These are phyloP conservation scores for Plodia interpunctella DNA, from an alignment of 1,140 invertebrate genomes.

Conservation along the genomic window DNA sequence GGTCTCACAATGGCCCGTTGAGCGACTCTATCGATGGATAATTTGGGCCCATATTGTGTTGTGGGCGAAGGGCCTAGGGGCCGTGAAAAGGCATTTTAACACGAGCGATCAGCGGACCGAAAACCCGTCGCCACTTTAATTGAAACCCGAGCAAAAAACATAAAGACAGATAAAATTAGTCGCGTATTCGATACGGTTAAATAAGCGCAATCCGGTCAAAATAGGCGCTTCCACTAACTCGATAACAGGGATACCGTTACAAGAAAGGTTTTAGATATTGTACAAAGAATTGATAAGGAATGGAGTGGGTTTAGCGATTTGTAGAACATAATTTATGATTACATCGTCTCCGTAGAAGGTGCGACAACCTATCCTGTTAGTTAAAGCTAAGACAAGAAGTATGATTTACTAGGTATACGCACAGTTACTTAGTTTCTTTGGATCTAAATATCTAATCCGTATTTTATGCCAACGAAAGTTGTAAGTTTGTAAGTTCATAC, in stretches of 20 bases:
- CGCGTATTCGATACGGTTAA: slow-evolving; percentile 29
- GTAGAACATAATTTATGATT: not conserved
- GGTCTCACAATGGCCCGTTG: slow-evolving; percentile 41
- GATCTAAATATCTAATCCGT: not conserved
- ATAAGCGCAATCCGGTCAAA: slow-evolving; percentile 10
- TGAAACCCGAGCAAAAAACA: slow-evolving; percentile 47
- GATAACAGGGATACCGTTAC: not conserved
- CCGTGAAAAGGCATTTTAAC: slow-evolving; percentile 33
- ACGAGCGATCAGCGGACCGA: slow-evolving; percentile 38
- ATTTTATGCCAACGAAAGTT: not conserved
- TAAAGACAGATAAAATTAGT: slow-evolving; percentile 44
- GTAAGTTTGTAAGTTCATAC: slow-evolving; percentile 1
- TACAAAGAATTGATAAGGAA: not conserved
- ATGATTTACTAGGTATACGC: not conserved
- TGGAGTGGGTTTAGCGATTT: not conserved
- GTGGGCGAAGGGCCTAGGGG: slow-evolving; percentile 40
- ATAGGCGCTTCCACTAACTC: not conserved
- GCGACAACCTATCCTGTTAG: not conserved
- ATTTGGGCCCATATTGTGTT: slow-evolving; percentile 53
- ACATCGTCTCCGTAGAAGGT: too few species aligned
- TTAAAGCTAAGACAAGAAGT: not conserved
- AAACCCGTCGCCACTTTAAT: slow-evolving; percentile 52
- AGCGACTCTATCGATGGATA: slow-evolving; percentile 41
- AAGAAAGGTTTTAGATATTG: not conserved
- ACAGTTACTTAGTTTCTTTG: not conserved